Conservation (phyloP, 1,140 invertebrate genomes). For the Papilio helenus region DNA sequence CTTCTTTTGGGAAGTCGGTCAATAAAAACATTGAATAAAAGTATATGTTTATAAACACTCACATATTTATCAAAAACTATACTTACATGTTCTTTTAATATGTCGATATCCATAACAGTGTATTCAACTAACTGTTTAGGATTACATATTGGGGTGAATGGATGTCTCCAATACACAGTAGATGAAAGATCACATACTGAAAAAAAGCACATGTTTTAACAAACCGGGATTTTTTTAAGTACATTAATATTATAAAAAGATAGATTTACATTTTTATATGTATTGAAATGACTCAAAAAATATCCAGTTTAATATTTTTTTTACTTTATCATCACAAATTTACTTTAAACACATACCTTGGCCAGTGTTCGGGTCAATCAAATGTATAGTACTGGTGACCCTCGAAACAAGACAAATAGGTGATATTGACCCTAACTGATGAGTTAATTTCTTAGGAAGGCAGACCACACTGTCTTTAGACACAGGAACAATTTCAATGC, state of each 20-base stretch:
- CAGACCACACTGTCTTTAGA: slow-evolving; percentile 99
- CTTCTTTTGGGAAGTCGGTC: no score
- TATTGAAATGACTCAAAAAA: no score
- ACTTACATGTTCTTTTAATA: slow-evolving; percentile 88
- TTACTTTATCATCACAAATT: no score
- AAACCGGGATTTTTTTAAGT: background rate
- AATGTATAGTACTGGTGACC: slow-evolving; percentile 94
- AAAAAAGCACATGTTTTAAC: slow-evolving; percentile 46
- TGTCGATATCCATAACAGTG: slow-evolving; percentile 97
- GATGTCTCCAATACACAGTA: slow-evolving; percentile 92
- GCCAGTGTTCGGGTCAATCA: slow-evolving; percentile 96
- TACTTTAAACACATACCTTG: slow-evolving; percentile 86
- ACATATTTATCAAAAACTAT: background rate
- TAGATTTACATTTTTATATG: no score
- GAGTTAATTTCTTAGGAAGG: slow-evolving; percentile 93
- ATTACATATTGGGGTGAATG: slow-evolving; percentile 94
- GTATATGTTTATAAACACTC: background rate
- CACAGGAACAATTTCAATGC: slow-evolving; percentile 97
- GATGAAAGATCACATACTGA: slow-evolving; percentile 93
- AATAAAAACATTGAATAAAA: background rate
- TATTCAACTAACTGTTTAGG: slow-evolving; percentile 97
- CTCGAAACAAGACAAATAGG: slow-evolving; percentile 95
- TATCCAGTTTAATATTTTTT: no score
- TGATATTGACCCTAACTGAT: slow-evolving; percentile 95
- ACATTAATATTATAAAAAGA: no score